A percentile compares a stretch with the other conserved stretches of the same genome.
Evolutionary conservation across 2,797 vertebrate genomes (phyloP).

Genomic region (Thamnophis elegans): DNA sequence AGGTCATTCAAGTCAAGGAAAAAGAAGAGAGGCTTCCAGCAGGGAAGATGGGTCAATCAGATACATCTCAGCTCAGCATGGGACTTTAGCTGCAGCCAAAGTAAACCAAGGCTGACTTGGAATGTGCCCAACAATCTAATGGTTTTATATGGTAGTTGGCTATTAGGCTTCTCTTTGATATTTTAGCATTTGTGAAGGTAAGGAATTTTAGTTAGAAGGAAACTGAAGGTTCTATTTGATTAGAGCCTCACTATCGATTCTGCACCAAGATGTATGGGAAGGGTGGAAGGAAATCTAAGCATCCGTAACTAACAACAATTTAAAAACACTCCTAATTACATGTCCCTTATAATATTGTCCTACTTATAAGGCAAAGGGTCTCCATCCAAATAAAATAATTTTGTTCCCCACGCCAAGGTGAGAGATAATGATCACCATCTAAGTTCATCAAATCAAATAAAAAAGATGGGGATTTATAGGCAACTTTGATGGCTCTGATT

Average conservation of each 20-base stretch:
- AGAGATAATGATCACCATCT: neutral
- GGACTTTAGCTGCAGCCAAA: slow-evolving; percentile 55
- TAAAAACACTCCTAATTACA: neutral
- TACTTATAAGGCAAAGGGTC: neutral
- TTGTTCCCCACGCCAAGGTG: neutral
- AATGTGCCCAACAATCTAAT: slow-evolving; percentile 76
- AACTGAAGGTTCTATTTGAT: slow-evolving; percentile 15
- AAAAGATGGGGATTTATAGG: neutral
- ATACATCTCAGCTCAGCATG: slow-evolving; percentile 65
- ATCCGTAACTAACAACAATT: neutral
- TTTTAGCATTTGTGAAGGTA: slow-evolving; percentile 58
- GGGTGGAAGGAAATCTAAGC: rapidly evolving
- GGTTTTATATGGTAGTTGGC: slow-evolving; percentile 58
- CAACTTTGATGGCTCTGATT: neutral
- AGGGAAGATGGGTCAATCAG: slow-evolving; percentile 68
- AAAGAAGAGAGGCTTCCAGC: slow-evolving; percentile 66
- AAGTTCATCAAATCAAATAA: neutral
- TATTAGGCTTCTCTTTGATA: slow-evolving; percentile 73
- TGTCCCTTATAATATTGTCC: neutral
- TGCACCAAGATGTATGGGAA: slow-evolving; percentile 11
- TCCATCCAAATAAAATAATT: neutral
- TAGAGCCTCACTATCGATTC: slow-evolving; percentile 41
- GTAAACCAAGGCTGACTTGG: slow-evolving; percentile 53
- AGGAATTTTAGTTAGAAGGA: slow-evolving; percentile 43
- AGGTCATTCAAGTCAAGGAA: slow-evolving; percentile 61